Evolutionary conservation across 2,113 vertebrate species (phyloP).

Genomic region (Spea multiplicata): DNA sequence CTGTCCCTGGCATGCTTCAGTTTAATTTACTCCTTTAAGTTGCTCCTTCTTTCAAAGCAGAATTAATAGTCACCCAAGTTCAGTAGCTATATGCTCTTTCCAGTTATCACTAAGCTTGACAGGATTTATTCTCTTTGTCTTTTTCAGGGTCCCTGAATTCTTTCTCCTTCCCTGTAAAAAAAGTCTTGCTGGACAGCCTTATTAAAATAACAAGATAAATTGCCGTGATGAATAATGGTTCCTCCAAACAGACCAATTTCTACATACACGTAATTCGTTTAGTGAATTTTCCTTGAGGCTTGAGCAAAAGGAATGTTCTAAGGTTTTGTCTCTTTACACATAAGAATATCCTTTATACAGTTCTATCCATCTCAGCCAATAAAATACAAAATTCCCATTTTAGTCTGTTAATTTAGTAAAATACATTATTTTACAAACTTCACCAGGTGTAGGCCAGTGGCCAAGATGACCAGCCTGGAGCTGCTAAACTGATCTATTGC

Average conservation of each 20-base stretch:
- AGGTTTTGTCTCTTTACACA: constrained; percentile 13
- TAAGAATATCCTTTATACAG: not conserved
- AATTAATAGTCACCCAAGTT: constrained; percentile 56
- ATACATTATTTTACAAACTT: no score
- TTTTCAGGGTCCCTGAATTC: constrained; percentile 27
- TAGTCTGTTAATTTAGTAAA: no score
- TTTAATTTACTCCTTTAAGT: constrained; percentile 56
- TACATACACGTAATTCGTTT: constrained; percentile 43
- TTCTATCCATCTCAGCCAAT: no score
- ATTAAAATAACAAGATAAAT: constrained; percentile 48
- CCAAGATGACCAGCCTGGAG: no score
- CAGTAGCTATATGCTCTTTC: constrained; percentile 45
- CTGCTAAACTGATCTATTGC: no score
- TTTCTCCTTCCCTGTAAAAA: constrained; percentile 44
- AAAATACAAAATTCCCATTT: no score
- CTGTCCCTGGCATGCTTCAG: constrained; percentile 53
- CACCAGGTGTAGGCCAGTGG: no score
- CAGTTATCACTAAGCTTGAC: constrained; percentile 43
- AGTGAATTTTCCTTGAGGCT: constrained; percentile 26
- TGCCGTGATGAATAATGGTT: constrained; percentile 32
- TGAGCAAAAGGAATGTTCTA: constrained; percentile 23
- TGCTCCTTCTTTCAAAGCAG: constrained; percentile 53
- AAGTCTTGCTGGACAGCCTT: constrained; percentile 44
- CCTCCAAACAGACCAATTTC: constrained; percentile 40
- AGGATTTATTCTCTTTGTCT: constrained; percentile 19